Percentiles rank a stretch among this genome's conserved stretches.
Evolutionary conservation across 2,888 invertebrate genomes (phyloP).

Genomic region (Volucella zonaria): DNA sequence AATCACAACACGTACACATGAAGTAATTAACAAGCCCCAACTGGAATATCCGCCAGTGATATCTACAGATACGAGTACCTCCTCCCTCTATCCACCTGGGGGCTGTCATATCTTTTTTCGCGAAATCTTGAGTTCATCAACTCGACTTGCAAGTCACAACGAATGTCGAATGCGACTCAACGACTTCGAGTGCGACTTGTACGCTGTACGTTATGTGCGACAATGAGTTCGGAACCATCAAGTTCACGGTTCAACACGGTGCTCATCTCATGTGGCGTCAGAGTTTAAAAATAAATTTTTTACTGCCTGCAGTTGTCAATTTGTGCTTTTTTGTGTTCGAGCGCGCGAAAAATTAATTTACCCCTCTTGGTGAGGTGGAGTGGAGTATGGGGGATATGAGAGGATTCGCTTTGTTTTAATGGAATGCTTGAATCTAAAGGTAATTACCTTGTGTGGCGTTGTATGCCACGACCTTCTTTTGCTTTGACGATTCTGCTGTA

Average conservation of each 20-base stretch:
- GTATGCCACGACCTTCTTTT: constrained; percentile 88
- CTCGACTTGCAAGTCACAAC: constrained; percentile 30
- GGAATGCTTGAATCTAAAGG: constrained; percentile 8
- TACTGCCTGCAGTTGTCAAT: constrained; percentile 40
- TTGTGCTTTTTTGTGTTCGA: constrained; percentile 8
- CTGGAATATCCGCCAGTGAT: constrained; percentile 43
- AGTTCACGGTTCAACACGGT: constrained; percentile 39
- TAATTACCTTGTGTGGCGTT: constrained; percentile 87
- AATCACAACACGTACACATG: constrained; percentile 3
- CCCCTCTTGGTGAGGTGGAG: constrained; percentile 47
- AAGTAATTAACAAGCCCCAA: constrained; percentile 60
- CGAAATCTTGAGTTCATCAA: constrained; percentile 52
- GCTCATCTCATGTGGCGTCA: constrained; percentile 48
- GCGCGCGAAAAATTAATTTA: constrained; percentile 47
- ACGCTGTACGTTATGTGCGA: constrained; percentile 18
- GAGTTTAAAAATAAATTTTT: constrained; percentile 69
- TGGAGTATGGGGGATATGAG: constrained; percentile 5
- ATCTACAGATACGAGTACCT: not conserved
- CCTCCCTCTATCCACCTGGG: not conserved
- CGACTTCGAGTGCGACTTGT: too few relatives aligned
- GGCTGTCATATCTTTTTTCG: constrained; percentile 7
- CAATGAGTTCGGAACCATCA: constrained; percentile 59
- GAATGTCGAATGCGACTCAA: too few relatives aligned
- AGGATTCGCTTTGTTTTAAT: constrained; percentile 53
- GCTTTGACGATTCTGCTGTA: constrained; percentile 82